Base-by-base conservation (phyloP, 2,888 invertebrate genomes). In the Beris morrisii region DNA sequence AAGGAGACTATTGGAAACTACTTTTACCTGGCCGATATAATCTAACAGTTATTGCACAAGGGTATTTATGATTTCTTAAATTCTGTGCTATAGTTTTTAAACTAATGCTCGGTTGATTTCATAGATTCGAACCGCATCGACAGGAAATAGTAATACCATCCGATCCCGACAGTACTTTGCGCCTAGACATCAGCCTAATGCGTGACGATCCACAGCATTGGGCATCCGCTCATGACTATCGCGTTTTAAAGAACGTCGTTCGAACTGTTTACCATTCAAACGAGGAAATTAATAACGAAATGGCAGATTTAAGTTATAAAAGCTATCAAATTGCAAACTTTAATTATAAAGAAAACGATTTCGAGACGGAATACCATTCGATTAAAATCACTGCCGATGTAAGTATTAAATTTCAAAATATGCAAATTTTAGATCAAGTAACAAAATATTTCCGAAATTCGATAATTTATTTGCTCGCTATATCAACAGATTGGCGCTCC, bases 1-100 rank as follows among this genome's bases (percentile, higher is more conserved):
- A 84, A 69, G 98, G 99, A 0, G 97, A 98, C 81, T 99, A 91
- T 81, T 99, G 95, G 93, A 85, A 96, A 32, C 81, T 99, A 31
- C 82, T 98, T 6, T 77, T 88, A 12, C 96, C 97, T 0, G 97
- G 97, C 22, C 85, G 81, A 5, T 96, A 97, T 77, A 89, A 89
- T 71, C 77, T 97, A 50, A 92, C 90, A 5, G 90, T 88, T 0
- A 81, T 83, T 61, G 90, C 88, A 31, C 79, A 84, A 61, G 92
- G 91, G 85, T 92, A 80, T 79, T 22, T 22, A 22, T 22, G 22
- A 3, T 22, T 22, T 22, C 80, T 73, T 30, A n/a, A 32, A 58
- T 4, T 44, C 9, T 6, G 45, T 30, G 22, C 22, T n/a, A 22
- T 4, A 58, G 3, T 46, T 2, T 13, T 6, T 12, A 4, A 3